phyloP scores from a whole-genome alignment of 1,140 invertebrate genomes.

The Drosophila subpulchrella region DNA sequence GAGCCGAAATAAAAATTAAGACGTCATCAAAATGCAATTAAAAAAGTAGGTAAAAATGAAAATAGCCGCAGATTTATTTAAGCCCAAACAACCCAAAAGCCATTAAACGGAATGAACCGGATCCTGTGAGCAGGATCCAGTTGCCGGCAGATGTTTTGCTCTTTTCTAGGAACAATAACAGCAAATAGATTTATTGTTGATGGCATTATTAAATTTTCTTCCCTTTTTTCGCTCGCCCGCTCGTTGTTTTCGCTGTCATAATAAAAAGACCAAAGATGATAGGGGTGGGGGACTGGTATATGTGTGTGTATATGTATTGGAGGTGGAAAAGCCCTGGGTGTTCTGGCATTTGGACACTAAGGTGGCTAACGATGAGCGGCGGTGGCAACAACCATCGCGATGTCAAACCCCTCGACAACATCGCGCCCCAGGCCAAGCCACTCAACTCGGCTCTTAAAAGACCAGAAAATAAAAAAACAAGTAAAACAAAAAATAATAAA shows the following conservation, averaged over 20 bases:
- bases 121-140: slow-evolving; percentile 15
- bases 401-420: slow-evolving; percentile 72
- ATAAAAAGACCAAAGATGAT: slow-evolving; percentile 57
- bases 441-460: slow-evolving; percentile 20
- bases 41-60: slow-evolving; percentile 80
- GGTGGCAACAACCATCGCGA: slow-evolving; percentile 47
- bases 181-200: slow-evolving; percentile 82
- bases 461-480: slow-evolving; percentile 6
- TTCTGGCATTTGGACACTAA: slow-evolving; percentile 41
- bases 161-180: slow-evolving; percentile 70
- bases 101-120: slow-evolving; percentile 59
- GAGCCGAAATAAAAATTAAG: slow-evolving; percentile 77
- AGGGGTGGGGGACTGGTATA: neutral
- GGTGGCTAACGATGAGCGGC: slow-evolving; percentile 68
- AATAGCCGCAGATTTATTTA: slow-evolving; percentile 79
- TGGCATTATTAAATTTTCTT: slow-evolving; percentile 80
- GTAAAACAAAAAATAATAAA: slow-evolving; percentile 34
- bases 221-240: slow-evolving; percentile 33
- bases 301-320: neutral
- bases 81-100: slow-evolving; percentile 49
- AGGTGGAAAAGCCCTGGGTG: slow-evolving; percentile 31
- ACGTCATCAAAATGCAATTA: slow-evolving; percentile 82
- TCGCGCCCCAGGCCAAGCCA: slow-evolving; percentile 59
- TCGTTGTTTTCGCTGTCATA: slow-evolving; percentile 61
- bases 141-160: slow-evolving; percentile 46